Evolutionary conservation across 2,797 vertebrate genomes (phyloP).

Genomic region (Gallirallus australis): DNA sequence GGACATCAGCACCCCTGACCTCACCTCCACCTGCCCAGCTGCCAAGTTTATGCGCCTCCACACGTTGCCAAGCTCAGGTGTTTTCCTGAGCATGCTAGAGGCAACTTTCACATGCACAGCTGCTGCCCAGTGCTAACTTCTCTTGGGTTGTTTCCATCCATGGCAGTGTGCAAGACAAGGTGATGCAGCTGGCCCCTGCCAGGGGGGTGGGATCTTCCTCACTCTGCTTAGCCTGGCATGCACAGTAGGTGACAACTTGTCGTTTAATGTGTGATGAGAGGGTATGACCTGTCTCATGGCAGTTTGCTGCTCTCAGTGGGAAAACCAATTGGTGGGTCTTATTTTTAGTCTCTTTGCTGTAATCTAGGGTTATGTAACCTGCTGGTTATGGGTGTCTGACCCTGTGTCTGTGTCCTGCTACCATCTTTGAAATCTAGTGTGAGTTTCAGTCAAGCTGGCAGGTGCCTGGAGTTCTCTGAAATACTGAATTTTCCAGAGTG

Average conservation of each 20-base stretch:
- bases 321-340: neutral
- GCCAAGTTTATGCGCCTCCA: neutral
- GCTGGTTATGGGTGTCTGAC: neutral
- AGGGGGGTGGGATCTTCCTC: neutral
- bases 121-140: neutral
- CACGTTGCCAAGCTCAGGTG: neutral
- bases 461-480: neutral
- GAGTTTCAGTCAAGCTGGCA: neutral
- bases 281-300: neutral
- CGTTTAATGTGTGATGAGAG: neutral
- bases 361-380: neutral
- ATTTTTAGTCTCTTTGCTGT: neutral
- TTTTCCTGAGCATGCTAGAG: neutral
- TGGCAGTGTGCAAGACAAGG: accelerated
- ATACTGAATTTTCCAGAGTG: neutral
- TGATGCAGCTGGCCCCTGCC: neutral
- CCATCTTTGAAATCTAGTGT: neutral
- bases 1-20: accelerated
- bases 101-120: accelerated
- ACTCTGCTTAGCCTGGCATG: accelerated
- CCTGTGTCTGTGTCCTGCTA: neutral
- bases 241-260: neutral
- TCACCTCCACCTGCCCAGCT: neutral
- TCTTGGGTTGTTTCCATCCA: accelerated
- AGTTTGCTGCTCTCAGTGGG: constrained; percentile 7